Percentiles rank a stretch among this genome's conserved stretches.
Evolutionary conservation across 53 echinoderm and acorn worm genomes (phyloP).

Genomic region (Mesocentrotus franciscanus): DNA sequence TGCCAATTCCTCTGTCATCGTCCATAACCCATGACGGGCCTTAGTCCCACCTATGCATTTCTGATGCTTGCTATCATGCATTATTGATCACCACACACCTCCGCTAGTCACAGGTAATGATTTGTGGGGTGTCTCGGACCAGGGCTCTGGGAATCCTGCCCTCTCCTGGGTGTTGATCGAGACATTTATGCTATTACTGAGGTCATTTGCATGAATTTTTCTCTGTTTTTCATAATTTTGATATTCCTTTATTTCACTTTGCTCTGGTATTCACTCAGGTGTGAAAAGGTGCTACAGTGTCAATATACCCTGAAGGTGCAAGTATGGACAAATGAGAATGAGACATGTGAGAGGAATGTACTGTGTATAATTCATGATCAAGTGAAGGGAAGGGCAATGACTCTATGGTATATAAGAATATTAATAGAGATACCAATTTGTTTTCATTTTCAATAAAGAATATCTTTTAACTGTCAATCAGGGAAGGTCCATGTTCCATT

Average conservation of each 20-base stretch:
- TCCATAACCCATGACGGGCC: slow-evolving; percentile 53
- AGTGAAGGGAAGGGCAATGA: background rate
- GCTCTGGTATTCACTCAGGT: background rate
- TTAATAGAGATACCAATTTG: background rate
- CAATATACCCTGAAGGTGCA: background rate
- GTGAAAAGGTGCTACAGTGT: slow-evolving; percentile 26
- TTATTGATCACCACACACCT: slow-evolving; percentile 52
- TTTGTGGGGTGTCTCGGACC: slow-evolving; percentile 53
- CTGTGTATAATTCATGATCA: background rate
- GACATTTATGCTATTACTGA: slow-evolving; percentile 36
- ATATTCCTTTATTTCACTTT: slow-evolving; percentile 10
- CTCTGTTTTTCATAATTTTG: background rate
- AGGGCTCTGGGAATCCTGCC: background rate
- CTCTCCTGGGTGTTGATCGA: slow-evolving; percentile 21
- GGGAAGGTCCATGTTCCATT: background rate
- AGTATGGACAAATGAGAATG: background rate
- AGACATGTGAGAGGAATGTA: background rate
- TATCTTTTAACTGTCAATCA: background rate
- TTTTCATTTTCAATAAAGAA: background rate
- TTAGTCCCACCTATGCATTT: slow-evolving; percentile 66
- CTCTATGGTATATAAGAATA: too few species aligned
- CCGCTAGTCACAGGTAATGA: slow-evolving; percentile 64
- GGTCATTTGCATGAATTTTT: background rate
- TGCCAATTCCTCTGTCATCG: slow-evolving; percentile 53
- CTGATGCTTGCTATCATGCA: slow-evolving; percentile 59